Evolutionary conservation across 2,888 invertebrate species (phyloP), one percentile per base, ranked within the genome.

Genomic region (Thecophora atra): DNA sequence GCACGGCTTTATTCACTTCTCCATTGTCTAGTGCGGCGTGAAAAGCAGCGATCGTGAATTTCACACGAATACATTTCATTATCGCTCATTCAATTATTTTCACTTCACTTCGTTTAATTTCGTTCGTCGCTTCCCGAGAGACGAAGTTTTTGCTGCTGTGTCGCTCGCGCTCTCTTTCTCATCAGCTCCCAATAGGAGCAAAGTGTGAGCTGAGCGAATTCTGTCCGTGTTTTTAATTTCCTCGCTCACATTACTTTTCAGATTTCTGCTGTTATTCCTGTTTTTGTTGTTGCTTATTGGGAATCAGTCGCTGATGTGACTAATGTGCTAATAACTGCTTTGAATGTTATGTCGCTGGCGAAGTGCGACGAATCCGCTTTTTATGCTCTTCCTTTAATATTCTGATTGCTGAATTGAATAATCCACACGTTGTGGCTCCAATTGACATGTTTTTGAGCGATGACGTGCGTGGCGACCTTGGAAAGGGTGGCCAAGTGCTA

Each of bases 11-110:
- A 3, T 58, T 58, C 26, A 58, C 13, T 64, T 47, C 5, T 64
- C 19, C 47, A 24, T 42, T 64, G 26, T 64, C 64, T 64, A 44
- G 64, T 64, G 6, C 44, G 64, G 42, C 64, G 64, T 44, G 42
- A 37, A 64, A 24, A 44, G 47, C 37, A 30, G 19, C 42, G 8
- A 15, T 47, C 47, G 47, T 47, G 47, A n/a, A n/a, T 17, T 11
- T 5, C 2, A 47, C 3, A 47, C 15, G 15, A 17, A n/a, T n/a
- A 11, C 17, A 47, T 47, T 1, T 5, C 11, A 47, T 47, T 17
- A n/a, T 47, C 47, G n/a, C 5, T 47, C n/a, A 47, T n/a, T 6
- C 5, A n/a, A 47, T 47, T 47, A n/a, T 47, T 47, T 58, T 58
- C 28, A 58, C 26, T 58, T 3, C 5, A 58, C 13, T 58, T 26